A percentile compares a stretch with the other conserved stretches of the same genome.
phyloP scores from a whole-genome alignment of 2,113 vertebrate genomes.

The Collichthys lucidus region DNA sequence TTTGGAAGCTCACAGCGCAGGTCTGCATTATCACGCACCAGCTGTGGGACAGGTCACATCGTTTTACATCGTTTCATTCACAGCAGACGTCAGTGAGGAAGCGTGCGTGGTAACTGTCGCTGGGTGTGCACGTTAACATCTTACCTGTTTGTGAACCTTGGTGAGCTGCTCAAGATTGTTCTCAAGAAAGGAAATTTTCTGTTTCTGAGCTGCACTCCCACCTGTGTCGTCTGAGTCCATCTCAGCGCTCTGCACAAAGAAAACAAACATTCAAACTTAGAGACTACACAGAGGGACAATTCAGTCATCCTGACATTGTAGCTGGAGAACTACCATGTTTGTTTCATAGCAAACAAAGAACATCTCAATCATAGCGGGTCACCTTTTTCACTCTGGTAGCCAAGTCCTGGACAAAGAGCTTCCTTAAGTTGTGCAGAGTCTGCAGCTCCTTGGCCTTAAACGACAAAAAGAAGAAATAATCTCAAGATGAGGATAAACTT shows the following conservation, averaged over 20 bases:
- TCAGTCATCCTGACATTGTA: not conserved
- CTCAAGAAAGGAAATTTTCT: constrained; percentile 98
- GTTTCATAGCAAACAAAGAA: not conserved
- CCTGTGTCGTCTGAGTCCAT: constrained; percentile 97
- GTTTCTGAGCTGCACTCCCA: constrained; percentile 96
- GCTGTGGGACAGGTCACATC: constrained; percentile 72
- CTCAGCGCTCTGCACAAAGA: constrained; percentile 89
- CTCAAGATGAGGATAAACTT: too few species aligned
- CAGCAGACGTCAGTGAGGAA: not conserved
- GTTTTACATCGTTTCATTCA: not conserved
- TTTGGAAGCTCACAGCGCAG: constrained; percentile 98
- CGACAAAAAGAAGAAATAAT: not conserved
- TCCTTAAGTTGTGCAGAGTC: constrained; percentile 96
- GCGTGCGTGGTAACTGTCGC: not conserved
- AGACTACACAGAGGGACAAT: not conserved
- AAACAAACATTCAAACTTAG: not conserved
- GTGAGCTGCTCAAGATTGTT: constrained; percentile 99
- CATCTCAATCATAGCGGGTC: not conserved
- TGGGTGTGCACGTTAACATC: not conserved
- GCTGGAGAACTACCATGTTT: not conserved
- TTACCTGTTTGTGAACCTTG: constrained; percentile 98
- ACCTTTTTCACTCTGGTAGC: constrained; percentile 99
- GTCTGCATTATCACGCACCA: constrained; percentile 99
- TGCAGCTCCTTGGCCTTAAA: constrained; percentile 96
- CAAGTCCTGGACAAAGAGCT: constrained; percentile 97